Evolutionary conservation across 2,888 invertebrate species (phyloP).

Genomic region (Caenorhabditis japonica): DNA sequence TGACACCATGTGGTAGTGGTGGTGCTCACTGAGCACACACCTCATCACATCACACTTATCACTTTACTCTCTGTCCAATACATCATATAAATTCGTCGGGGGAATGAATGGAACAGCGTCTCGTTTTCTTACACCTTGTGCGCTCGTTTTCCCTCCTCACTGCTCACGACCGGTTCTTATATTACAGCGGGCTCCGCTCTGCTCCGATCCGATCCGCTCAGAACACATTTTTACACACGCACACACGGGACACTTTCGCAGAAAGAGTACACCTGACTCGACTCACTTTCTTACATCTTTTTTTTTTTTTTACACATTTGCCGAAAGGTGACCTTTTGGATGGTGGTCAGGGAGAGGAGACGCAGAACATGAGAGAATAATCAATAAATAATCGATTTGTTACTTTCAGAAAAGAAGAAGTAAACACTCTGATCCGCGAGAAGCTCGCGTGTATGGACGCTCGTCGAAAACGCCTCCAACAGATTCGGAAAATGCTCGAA

Average conservation of each 20-base stretch:
- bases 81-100: too few species aligned
- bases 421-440: conserved; percentile 65
- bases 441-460: conserved; percentile 69
- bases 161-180: too few species aligned
- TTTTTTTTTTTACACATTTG: conserved; percentile 27
- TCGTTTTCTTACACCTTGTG: conserved; percentile 22
- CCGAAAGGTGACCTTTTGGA: conserved; percentile 5
- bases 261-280: conserved; percentile 36
- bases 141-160: conserved; percentile 1
- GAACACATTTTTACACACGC: too few species aligned
- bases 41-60: too few species aligned
- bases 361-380: neutral
- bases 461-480: conserved; percentile 63
- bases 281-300: neutral
- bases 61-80: too few species aligned
- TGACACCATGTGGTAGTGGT: too few species aligned
- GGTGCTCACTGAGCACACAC: too few species aligned
- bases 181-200: too few species aligned
- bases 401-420: conserved; percentile 67
- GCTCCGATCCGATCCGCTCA: too few species aligned
- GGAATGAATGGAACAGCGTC: too few species aligned
- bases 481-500: conserved; percentile 59
- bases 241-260: conserved; percentile 13
- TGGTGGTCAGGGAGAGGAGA: neutral
- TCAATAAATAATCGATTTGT: too few species aligned